These are phyloP conservation scores for Troides helena DNA, from an alignment of 2,888 invertebrate species.

Conservation along the genomic window DNA sequence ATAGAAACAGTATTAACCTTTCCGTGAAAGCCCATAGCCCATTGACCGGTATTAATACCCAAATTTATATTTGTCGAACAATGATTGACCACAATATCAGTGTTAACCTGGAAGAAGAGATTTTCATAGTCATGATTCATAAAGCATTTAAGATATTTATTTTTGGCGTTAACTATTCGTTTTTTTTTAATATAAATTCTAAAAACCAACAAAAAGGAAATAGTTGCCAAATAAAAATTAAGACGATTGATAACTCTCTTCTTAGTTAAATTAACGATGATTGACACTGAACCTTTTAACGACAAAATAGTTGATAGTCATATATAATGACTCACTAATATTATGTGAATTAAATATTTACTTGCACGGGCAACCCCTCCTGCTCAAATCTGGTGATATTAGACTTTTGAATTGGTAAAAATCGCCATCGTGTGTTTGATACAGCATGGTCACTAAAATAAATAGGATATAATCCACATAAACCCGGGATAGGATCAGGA, in stretches of 20 bases:
- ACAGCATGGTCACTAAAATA: slow-evolving; percentile 68
- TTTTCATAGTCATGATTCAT: neutral
- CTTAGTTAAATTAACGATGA: neutral
- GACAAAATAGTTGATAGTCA: neutral
- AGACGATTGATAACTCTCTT: neutral
- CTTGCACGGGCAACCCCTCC: slow-evolving; percentile 56
- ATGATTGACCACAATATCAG: slow-evolving; percentile 68
- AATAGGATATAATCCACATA: slow-evolving; percentile 61
- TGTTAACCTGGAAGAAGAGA: slow-evolving; percentile 60
- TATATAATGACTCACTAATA: neutral
- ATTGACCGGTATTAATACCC: slow-evolving; percentile 55
- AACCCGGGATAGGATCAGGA: slow-evolving; percentile 66
- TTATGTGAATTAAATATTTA: slow-evolving; percentile 37
- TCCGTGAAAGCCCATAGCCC: slow-evolving; percentile 66
- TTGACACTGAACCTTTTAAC: neutral
- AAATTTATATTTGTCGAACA: slow-evolving; percentile 71
- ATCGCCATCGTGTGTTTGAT: slow-evolving; percentile 69
- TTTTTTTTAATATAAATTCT: slow-evolving; percentile 27
- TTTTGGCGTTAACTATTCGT: neutral
- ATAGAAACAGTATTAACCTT: slow-evolving; percentile 42
- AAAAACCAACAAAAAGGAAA: slow-evolving; percentile 20
- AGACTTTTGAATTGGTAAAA: slow-evolving; percentile 58
- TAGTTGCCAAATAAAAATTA: neutral
- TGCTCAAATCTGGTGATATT: slow-evolving; percentile 67
- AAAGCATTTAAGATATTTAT: neutral